A percentile compares a stretch with the other conserved stretches of the same genome.
Conservation (phyloP, 1,140 invertebrate genomes). For the Linepithema humile region DNA sequence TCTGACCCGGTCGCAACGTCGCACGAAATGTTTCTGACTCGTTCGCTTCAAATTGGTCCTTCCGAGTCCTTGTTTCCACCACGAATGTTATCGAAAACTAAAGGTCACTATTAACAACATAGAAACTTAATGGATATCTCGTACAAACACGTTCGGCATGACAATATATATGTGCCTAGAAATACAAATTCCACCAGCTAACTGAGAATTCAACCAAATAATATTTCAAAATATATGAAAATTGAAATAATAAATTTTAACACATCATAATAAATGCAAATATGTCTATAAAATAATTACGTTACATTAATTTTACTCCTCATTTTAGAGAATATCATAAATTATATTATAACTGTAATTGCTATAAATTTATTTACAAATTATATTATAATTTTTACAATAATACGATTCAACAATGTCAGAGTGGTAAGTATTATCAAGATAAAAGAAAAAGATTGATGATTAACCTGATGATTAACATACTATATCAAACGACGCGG, state of each 20-base stretch:
- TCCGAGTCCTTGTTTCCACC: slow-evolving; percentile 24
- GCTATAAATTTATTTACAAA: too few species aligned
- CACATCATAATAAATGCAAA: neutral
- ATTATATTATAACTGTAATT: too few species aligned
- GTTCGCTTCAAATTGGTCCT: slow-evolving; percentile 8
- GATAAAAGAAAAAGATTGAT: too few species aligned
- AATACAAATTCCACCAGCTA: neutral
- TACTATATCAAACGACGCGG: too few species aligned
- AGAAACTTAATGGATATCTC: neutral
- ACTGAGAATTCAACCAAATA: neutral
- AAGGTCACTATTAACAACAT: slow-evolving; percentile 20
- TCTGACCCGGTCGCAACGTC: neutral
- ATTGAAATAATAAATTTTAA: neutral
- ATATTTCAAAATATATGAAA: neutral
- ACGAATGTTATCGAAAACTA: slow-evolving; percentile 53
- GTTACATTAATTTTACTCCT: too few species aligned
- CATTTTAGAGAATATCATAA: too few species aligned
- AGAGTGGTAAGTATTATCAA: too few species aligned
- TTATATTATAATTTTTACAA: too few species aligned
- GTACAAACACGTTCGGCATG: neutral
- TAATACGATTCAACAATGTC: too few species aligned
- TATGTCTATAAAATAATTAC: too few species aligned
- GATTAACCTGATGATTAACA: too few species aligned
- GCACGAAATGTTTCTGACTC: neutral
- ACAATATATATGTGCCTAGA: neutral